Evolutionary conservation across 2,888 invertebrate genomes (phyloP), one percentile per base, ranked within the genome.

Genomic region (Saturnia pavonia): DNA sequence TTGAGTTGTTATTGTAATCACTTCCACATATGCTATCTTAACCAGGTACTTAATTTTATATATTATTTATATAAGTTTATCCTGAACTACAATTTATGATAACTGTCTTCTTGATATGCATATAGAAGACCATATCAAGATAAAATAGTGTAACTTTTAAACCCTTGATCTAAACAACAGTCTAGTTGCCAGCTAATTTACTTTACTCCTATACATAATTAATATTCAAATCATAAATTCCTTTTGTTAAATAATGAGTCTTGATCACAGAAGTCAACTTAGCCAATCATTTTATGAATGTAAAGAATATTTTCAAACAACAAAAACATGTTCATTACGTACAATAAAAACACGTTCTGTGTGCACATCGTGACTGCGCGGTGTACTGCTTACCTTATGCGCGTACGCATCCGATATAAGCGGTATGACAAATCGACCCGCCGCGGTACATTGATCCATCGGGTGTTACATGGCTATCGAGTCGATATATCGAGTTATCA

Each of bases 351-450:
- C 19, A 14, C 12, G 57, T 60, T 60, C 14, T 27, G 14, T 60
- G 6, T 27, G 27, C 27, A 8, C 14, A 9, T 60, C 22, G 22
- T 11, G 54, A 27, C 19, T 1, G 4, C 57, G 27, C 57, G 4
- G 27, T 60, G 57, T 27, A 60, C 27, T 25, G 57, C 14, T 25
- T 14, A 60, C 57, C 57, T 60, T 60, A 27, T 11, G 57, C 57
- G 25, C 25, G 57, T 60, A 27, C 67, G 74, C 77, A 76, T 72
- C 72, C 73, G 73, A 75, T 76, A 60, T 27, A 27, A 77, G 74
- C 82, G 78, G 76, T 80, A 81, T 86, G 88, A 89, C 86, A 86
- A 86, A 88, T 88, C 82, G 83, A 68, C 74, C 70, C 67, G 72
- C 74, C 79, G 74, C 76, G 79, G 80, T 80, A 78, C 81, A 85